Evolutionary conservation across 2,888 invertebrate genomes (phyloP).

Genomic region (Rhimphoctona megacephalus): DNA sequence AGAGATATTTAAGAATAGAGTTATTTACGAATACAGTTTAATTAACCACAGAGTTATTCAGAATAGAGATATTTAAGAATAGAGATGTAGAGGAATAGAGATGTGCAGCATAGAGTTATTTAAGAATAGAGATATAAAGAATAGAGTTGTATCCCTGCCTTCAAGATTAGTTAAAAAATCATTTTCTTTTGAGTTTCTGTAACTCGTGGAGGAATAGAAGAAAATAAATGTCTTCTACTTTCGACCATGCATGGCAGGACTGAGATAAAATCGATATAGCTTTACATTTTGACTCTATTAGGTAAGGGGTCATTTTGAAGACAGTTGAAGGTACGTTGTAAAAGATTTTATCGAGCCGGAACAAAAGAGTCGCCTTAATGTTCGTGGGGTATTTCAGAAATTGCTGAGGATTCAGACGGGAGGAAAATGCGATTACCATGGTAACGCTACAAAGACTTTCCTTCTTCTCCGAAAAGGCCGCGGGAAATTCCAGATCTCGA

Average conservation of each 20-base stretch:
- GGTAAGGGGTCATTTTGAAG: neutral
- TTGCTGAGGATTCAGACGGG: conserved; percentile 42
- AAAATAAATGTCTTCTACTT: neutral
- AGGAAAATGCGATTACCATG: conserved; percentile 63
- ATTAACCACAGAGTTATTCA: no score
- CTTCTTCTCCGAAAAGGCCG: conserved; percentile 27
- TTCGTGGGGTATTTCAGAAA: conserved; percentile 16
- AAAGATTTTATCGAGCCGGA: conserved; percentile 7
- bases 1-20: no score
- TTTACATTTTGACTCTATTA: no score
- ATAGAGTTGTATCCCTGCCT: no score
- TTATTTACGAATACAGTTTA: no score
- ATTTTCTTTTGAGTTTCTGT: neutral
- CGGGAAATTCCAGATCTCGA: conserved; percentile 6
- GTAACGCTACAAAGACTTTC: conserved; percentile 54
- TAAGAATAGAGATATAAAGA: no score
- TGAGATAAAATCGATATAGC: neutral
- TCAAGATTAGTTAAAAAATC: neutral
- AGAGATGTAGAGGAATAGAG: no score
- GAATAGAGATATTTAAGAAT: no score
- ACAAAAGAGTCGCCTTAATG: neutral
- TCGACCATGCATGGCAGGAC: neutral
- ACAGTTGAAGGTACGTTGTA: neutral
- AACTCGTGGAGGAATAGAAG: neutral
- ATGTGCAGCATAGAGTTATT: no score